Percentiles rank a stretch among this genome's conserved stretches.
Conservation (phyloP, 1,140 invertebrate genomes). For the Uloborus diversus region DNA sequence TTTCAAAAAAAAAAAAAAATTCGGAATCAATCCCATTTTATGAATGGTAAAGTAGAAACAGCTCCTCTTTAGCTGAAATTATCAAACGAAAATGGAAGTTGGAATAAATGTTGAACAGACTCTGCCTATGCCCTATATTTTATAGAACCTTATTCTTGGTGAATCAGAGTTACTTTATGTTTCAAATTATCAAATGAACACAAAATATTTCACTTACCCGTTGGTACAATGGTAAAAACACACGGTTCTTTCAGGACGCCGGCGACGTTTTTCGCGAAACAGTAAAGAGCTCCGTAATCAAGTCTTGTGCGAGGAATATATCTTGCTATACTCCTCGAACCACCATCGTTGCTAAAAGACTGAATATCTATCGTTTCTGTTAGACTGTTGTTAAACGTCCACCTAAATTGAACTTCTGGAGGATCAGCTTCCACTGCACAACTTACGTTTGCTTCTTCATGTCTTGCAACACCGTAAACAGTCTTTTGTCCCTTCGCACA, state of each 20-base stretch:
- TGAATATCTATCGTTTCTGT: slow-evolving; percentile 23
- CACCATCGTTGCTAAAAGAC: slow-evolving; percentile 60
- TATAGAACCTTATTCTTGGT: too few species aligned
- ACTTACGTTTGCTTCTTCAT: slow-evolving; percentile 78
- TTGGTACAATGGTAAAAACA: slow-evolving; percentile 88
- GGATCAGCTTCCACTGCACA: slow-evolving; percentile 91
- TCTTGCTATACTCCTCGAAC: slow-evolving; percentile 71
- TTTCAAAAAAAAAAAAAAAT: too few species aligned
- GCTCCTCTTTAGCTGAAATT: too few species aligned
- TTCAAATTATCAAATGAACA: too few species aligned
- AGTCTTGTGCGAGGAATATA: slow-evolving; percentile 80
- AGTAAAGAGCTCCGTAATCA: slow-evolving; percentile 87
- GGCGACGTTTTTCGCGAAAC: slow-evolving; percentile 83
- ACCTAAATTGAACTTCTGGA: slow-evolving; percentile 78
- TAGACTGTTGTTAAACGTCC: slow-evolving; percentile 89
- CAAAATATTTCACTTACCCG: slow-evolving; percentile 73
- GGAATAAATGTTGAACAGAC: too few species aligned
- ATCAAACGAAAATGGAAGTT: too few species aligned
- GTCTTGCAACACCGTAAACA: slow-evolving; percentile 81
- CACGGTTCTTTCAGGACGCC: slow-evolving; percentile 79
- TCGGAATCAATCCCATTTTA: too few species aligned
- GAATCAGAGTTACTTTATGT: too few species aligned
- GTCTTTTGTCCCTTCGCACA: slow-evolving; percentile 78
- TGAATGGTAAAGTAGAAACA: too few species aligned
- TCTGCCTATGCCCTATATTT: too few species aligned